Conservation (phyloP, 64 coral and sea anemone genomes). For the Porites lutea region DNA sequence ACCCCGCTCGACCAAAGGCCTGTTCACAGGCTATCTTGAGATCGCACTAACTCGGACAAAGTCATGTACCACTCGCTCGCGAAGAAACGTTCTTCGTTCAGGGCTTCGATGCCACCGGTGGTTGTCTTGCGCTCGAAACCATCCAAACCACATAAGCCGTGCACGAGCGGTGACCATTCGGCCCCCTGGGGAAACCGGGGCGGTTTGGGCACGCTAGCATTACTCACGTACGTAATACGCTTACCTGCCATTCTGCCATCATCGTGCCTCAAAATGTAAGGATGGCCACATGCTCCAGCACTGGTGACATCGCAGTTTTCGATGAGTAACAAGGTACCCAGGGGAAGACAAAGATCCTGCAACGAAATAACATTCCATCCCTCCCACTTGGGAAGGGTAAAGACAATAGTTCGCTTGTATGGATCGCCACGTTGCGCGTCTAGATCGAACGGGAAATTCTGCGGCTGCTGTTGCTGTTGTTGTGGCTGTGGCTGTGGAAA, state of each 20-base stretch:
- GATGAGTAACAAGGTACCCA: background rate
- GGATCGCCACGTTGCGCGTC: background rate
- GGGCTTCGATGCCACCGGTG: background rate
- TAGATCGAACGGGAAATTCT: background rate
- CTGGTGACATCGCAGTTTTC: background rate
- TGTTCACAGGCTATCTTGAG: no score
- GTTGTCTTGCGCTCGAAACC: background rate
- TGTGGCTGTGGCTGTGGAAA: no score
- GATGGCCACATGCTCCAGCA: background rate
- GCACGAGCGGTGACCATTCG: background rate
- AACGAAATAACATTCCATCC: background rate
- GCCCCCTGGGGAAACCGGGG: background rate
- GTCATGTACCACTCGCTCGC: background rate
- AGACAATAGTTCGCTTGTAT: background rate
- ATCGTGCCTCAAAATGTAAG: background rate
- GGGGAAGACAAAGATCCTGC: background rate
- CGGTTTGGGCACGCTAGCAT: background rate
- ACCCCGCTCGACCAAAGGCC: no score
- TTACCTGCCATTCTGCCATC: background rate
- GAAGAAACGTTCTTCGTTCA: background rate
- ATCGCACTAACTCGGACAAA: background rate
- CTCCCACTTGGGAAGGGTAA: background rate
- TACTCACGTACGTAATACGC: background rate
- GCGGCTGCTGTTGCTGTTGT: background rate
- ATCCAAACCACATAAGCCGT: background rate